Percentiles rank a stretch among this genome's conserved stretches.
Conservation (phyloP, 2,797 vertebrate species). For the Siniperca obscura region DNA sequence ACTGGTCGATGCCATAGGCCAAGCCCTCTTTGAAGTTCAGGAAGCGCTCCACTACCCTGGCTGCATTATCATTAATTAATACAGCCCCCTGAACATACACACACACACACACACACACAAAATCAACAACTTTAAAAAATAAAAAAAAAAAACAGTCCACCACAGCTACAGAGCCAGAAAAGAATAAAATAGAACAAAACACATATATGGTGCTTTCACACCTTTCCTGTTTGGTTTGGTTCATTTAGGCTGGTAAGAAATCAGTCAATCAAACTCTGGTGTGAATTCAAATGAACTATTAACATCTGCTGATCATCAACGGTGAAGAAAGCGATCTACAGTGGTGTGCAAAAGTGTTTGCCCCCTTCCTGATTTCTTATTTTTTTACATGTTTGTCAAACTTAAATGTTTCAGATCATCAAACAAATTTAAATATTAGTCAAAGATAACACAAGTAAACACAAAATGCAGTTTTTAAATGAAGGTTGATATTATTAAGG, state of each 20-base stretch:
- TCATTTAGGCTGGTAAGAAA: not conserved
- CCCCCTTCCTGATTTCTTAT: too few relatives aligned
- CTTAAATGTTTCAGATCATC: too few relatives aligned
- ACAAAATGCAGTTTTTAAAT: too few relatives aligned
- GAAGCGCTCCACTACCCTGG: constrained; percentile 86
- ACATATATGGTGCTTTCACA: not conserved
- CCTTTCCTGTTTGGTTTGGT: not conserved
- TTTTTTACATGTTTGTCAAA: too few relatives aligned
- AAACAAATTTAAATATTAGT: too few relatives aligned
- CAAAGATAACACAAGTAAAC: too few relatives aligned
- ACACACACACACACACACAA: constrained; percentile 21
- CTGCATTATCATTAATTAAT: constrained; percentile 83
- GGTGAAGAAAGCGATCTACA: not conserved
- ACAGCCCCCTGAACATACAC: constrained; percentile 86
- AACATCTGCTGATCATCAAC: not conserved
- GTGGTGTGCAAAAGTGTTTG: too few relatives aligned
- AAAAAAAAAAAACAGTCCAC: not conserved
- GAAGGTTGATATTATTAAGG: too few relatives aligned
- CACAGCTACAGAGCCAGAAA: not conserved
- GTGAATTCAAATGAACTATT: not conserved
- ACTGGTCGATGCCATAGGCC: constrained; percentile 90
- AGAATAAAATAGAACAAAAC: not conserved
- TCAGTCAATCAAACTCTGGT: not conserved
- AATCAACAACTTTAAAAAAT: not conserved
- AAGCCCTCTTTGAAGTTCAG: constrained; percentile 89